phyloP scores from a whole-genome alignment of 2,888 invertebrate genomes.

The Myopa tessellatipennis region DNA sequence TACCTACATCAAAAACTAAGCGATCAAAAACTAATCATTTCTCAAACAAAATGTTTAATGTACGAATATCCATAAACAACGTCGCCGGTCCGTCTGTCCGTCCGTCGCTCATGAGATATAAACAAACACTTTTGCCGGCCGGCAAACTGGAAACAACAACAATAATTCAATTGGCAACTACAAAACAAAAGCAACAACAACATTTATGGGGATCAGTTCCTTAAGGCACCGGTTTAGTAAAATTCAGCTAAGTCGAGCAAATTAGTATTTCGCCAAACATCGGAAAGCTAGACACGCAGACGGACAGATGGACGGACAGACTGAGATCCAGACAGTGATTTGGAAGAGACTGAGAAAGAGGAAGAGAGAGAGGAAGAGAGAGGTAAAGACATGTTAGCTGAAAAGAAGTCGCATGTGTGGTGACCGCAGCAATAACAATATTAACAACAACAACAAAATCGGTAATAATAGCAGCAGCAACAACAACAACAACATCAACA shows the following conservation, averaged over 20 bases:
- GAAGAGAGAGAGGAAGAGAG: background rate
- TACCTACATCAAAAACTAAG: too few relatives aligned
- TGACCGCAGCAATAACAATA: slow-evolving; percentile 42
- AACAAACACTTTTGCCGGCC: slow-evolving; percentile 24
- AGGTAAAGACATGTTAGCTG: background rate
- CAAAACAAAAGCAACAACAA: background rate
- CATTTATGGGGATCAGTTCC: background rate
- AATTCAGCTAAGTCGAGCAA: slow-evolving; percentile 5
- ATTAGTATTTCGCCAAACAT: slow-evolving; percentile 17
- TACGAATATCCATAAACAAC: too few relatives aligned
- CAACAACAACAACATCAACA: slow-evolving; percentile 41
- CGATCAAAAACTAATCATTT: too few relatives aligned
- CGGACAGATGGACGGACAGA: background rate
- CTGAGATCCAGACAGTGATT: background rate
- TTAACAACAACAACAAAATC: slow-evolving; percentile 10
- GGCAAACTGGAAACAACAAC: slow-evolving; percentile 12
- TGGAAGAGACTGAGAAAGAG: background rate
- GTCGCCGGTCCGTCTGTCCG: background rate
- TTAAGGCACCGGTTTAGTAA: slow-evolving; percentile 9
- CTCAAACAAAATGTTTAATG: too few relatives aligned
- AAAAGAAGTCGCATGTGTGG: slow-evolving; percentile 28
- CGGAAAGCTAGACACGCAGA: background rate
- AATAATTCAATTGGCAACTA: background rate
- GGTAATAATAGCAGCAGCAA: slow-evolving; percentile 33
- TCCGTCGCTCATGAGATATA: background rate